phyloP scores from a whole-genome alignment of 2,888 invertebrate genomes.

The Watsonalla binaria region DNA sequence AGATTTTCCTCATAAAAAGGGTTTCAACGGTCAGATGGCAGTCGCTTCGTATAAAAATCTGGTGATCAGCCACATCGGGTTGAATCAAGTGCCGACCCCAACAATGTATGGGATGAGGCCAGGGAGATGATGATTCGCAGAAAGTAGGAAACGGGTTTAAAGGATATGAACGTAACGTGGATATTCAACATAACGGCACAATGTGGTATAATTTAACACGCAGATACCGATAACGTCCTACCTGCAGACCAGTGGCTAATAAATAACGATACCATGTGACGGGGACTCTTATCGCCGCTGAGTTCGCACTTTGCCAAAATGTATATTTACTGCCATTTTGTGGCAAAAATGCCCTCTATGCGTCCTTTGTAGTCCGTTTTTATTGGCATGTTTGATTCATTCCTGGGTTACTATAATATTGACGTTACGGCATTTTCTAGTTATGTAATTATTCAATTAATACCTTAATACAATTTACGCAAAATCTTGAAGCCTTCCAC shows the following conservation, averaged over 20 bases:
- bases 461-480: too few relatives aligned
- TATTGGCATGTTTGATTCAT: slow-evolving; percentile 2
- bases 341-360: slow-evolving; percentile 10
- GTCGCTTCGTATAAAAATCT: too few relatives aligned
- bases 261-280: slow-evolving; percentile 34
- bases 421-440: not conserved
- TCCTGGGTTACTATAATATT: not conserved
- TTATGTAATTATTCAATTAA: not conserved
- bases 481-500: too few relatives aligned
- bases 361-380: not conserved
- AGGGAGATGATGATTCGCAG: too few relatives aligned
- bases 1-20: too few relatives aligned
- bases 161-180: too few relatives aligned
- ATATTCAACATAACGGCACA: not conserved
- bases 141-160: too few relatives aligned
- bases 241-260: slow-evolving; percentile 35
- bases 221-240: slow-evolving; percentile 10
- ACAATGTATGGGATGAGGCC: too few relatives aligned
- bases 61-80: too few relatives aligned
- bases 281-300: slow-evolving; percentile 46
- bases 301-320: slow-evolving; percentile 43
- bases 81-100: too few relatives aligned
- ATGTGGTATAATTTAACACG: not conserved
- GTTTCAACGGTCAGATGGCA: too few relatives aligned
- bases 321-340: slow-evolving; percentile 45